Conservation (phyloP, 2,797 vertebrate species). For the Leucoraja ocellata region DNA sequence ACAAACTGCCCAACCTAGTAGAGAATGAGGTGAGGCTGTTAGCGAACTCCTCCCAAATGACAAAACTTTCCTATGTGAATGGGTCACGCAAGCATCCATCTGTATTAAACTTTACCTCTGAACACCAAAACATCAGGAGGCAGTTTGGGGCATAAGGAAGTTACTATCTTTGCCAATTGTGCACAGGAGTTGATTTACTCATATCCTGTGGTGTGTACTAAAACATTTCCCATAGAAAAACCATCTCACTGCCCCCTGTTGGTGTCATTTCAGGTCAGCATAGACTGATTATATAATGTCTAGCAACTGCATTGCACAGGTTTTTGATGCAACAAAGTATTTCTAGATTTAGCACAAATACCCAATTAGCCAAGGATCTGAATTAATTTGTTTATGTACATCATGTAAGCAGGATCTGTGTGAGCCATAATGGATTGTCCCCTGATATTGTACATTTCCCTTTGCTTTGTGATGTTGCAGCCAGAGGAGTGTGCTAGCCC, state of each 20-base stretch:
- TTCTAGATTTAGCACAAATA: too few relatives aligned
- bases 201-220: not conserved
- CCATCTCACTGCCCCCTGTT: not conserved
- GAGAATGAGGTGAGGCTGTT: not conserved
- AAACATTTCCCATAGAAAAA: not conserved
- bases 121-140: not conserved
- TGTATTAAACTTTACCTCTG: not conserved
- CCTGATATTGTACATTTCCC: too few relatives aligned
- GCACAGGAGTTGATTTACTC: not conserved
- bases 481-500: too few relatives aligned
- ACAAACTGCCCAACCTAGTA: not conserved
- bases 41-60: not conserved
- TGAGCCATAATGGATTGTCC: too few relatives aligned
- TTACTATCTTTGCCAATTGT: not conserved
- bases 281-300: not conserved
- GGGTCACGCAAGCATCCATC: not conserved
- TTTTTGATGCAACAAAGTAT: too few relatives aligned
- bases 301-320: too few relatives aligned
- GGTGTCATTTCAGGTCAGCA: not conserved
- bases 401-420: too few relatives aligned
- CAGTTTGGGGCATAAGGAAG: not conserved
- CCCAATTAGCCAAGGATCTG: too few relatives aligned
- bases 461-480: too few relatives aligned
- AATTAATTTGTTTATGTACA: too few relatives aligned
- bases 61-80: not conserved